Conservation (phyloP, 2,797 vertebrate species). For the Rhinogobio ventralis region DNA sequence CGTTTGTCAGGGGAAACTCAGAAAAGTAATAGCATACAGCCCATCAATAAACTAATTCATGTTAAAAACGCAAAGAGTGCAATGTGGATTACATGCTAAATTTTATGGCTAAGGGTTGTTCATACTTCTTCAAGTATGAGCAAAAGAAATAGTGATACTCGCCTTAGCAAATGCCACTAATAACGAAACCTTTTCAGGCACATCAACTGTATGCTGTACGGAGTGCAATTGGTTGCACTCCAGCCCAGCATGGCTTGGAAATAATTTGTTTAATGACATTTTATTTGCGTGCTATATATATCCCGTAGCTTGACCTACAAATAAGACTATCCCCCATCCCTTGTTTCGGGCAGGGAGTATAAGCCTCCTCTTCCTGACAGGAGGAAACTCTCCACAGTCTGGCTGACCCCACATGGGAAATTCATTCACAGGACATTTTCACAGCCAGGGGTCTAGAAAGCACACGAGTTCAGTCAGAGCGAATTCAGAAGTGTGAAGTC, state of each 20-base stretch:
- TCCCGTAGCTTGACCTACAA: conserved; percentile 27
- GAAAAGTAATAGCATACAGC: not conserved
- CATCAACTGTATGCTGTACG: no score
- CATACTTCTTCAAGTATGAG: not conserved
- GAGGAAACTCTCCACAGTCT: conserved; percentile 41
- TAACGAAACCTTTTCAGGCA: not conserved
- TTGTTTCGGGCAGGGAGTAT: conserved; percentile 32
- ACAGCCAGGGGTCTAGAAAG: conserved; percentile 19
- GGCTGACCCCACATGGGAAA: not conserved
- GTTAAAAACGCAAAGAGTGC: not conserved
- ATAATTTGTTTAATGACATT: not conserved
- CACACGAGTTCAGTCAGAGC: conserved; percentile 8
- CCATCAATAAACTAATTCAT: not conserved
- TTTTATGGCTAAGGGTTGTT: not conserved
- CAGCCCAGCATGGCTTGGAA: not conserved
- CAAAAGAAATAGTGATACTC: not conserved
- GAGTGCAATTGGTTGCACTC: not conserved
- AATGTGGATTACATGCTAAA: not conserved
- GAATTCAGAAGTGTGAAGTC: conserved; percentile 33
- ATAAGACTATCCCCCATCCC: not conserved
- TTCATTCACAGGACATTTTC: conserved; percentile 13
- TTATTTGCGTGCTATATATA: conserved; percentile 26
- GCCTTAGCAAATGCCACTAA: not conserved
- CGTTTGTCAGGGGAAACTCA: not conserved
- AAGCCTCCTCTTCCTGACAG: conserved; percentile 46